Conservation (phyloP, 2,888 invertebrate genomes). For the Campopleginae sp. region DNA sequence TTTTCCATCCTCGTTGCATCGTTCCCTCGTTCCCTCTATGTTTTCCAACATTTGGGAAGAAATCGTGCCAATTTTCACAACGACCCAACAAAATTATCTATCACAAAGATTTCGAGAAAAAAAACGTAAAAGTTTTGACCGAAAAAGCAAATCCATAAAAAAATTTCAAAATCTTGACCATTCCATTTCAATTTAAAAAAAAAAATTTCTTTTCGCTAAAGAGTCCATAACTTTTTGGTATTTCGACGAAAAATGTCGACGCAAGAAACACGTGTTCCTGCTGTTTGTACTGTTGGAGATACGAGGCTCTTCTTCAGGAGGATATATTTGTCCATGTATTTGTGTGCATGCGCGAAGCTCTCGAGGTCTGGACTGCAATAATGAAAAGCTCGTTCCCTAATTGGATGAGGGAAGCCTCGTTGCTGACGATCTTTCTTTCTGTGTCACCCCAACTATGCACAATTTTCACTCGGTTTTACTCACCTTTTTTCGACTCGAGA, state of each 20-base stretch:
- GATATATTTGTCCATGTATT: conserved; percentile 16
- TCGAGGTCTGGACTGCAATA: conserved; percentile 68
- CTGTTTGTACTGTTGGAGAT: conserved; percentile 18
- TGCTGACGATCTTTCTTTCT: conserved; percentile 76
- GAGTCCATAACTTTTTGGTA: neutral
- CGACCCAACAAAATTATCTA: neutral
- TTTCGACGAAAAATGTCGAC: neutral
- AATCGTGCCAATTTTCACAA: conserved; percentile 15
- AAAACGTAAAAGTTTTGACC: neutral
- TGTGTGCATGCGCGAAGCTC: conserved; percentile 22
- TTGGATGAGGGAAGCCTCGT: conserved; percentile 82
- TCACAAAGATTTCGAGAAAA: neutral
- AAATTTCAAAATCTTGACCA: neutral
- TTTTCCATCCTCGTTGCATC: conserved; percentile 25
- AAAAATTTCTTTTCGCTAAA: too few species aligned
- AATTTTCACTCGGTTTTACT: conserved; percentile 56
- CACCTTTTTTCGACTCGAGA: conserved; percentile 31
- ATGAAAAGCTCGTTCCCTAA: conserved; percentile 77
- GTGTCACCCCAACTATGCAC: conserved; percentile 75
- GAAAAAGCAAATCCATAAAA: neutral
- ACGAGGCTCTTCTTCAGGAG: conserved; percentile 54
- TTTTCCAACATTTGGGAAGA: neutral
- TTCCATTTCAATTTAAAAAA: too few species aligned
- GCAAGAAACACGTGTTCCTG: conserved; percentile 11
- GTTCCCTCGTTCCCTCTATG: conserved; percentile 24